Percentiles rank a stretch among this genome's conserved stretches.
Conservation (phyloP, 2,797 vertebrate genomes). For the Dromococcyx pavoninus region DNA sequence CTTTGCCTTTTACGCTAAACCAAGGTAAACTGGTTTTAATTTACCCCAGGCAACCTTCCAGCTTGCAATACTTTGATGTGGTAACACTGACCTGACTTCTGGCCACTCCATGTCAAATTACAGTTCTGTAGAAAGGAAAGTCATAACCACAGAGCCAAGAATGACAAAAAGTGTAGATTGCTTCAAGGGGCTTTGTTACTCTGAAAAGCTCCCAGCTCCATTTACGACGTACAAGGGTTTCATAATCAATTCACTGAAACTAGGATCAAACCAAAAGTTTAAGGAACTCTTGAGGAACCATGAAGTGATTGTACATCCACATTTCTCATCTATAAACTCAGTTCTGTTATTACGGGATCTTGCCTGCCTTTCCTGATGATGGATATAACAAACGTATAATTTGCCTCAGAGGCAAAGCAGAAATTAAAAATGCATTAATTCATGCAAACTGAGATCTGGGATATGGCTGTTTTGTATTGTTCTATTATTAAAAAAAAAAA, state of each 20-base stretch:
- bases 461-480: conserved; percentile 55
- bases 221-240: background rate
- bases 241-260: background rate
- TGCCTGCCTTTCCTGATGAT: conserved; percentile 34
- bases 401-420: conserved; percentile 50
- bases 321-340: conserved; percentile 6
- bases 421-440: conserved; percentile 74
- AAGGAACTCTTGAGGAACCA: background rate
- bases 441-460: conserved; percentile 32
- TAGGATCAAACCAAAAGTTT: background rate
- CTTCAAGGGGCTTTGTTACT: background rate
- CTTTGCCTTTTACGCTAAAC: background rate
- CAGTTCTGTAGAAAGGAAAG: background rate
- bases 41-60: background rate
- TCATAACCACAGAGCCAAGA: background rate
- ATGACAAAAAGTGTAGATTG: background rate
- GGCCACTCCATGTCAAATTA: background rate
- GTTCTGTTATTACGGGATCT: conserved; percentile 21
- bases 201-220: background rate
- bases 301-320: background rate
- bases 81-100: background rate
- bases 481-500: conserved; percentile 23
- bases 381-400: conserved; percentile 54
- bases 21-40: background rate
- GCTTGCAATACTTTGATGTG: background rate